A percentile compares a stretch with the other conserved stretches of the same genome.
Conservation (phyloP, 2,797 vertebrate species). For the Sarcophilus harrisii region DNA sequence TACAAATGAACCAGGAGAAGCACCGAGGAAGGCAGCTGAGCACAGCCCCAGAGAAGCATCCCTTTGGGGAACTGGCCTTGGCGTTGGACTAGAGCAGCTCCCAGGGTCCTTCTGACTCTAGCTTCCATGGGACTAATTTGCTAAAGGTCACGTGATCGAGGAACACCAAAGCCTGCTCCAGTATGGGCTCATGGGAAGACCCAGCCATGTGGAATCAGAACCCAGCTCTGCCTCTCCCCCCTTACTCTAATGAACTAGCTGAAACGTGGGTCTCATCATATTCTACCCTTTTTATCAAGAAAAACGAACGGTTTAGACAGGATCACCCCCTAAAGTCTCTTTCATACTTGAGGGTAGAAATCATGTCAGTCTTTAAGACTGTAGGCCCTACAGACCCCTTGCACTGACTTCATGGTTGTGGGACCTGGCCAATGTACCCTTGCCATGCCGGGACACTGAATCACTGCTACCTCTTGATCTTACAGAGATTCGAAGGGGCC, state of each 20-base stretch:
- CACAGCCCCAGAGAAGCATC: neutral
- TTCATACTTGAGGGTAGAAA: neutral
- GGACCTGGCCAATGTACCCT: too few relatives aligned
- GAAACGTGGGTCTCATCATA: neutral
- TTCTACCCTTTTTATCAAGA: neutral
- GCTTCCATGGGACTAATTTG: neutral
- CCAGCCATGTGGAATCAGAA: neutral
- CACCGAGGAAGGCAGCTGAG: too few relatives aligned
- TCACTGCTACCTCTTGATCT: too few relatives aligned
- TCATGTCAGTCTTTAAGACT: neutral
- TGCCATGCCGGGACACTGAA: too few relatives aligned
- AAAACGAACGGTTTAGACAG: neutral
- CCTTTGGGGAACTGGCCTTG: neutral
- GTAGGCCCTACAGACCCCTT: too few relatives aligned
- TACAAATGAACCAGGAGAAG: too few relatives aligned
- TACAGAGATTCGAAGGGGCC: too few relatives aligned
- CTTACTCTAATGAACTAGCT: neutral
- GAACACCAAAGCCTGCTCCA: neutral
- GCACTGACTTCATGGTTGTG: too few relatives aligned
- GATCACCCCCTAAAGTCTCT: neutral
- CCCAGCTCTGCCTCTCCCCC: neutral
- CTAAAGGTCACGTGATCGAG: neutral
- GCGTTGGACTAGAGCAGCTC: neutral
- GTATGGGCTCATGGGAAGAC: neutral
- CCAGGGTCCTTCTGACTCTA: neutral